Evolutionary conservation across 23 tunicate species (phyloP), one percentile per base, ranked within the genome.

Genomic region (Ciona savignyi): DNA sequence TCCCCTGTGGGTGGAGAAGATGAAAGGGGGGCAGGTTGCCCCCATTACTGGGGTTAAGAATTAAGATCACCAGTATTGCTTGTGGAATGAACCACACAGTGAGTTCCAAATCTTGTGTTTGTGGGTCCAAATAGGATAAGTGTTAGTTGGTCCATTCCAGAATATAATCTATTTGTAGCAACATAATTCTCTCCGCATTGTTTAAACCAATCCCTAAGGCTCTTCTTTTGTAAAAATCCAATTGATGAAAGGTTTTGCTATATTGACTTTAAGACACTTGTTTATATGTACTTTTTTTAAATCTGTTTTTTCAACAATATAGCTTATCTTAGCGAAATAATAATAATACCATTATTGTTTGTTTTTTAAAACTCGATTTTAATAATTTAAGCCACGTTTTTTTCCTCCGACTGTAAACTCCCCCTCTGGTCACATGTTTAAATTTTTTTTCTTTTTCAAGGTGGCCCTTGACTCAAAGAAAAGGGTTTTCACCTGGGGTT

Each of bases 401-500:
- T n/a, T n/a, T n/a, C n/a, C n/a, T n/a, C n/a, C n/a, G n/a, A n/a
- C n/a, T n/a, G n/a, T n/a, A n/a, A n/a, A n/a, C n/a, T n/a, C n/a
- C n/a, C n/a, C n/a, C n/a, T 49, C 20, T 49, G 15, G 61, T 49
- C 20, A 20, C 15, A 49, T 11, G 15, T 49, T 49, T 49, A 49
- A 49, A 20, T 11, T 11, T 49, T 49, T 11, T 11, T 20, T 76
- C 20, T 33, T 32, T 32, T 67, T 69, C 2, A 74, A 89, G 96
- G 88, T 89, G 34, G 96, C 96, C 3, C 23, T 89, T 23, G 96
- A 89, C 56, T 60, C 81, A 15, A 89, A 89, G 77, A 89, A 89
- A 74, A 66, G 96, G 30, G 81, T 89, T 23, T 89, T 83, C 65
- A 83, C 96, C 33, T 89, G 96, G 96, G 96, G 96, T 20, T 89